Evolutionary conservation across 2,888 invertebrate species (phyloP).

Genomic region (Nemoura dubitans): DNA sequence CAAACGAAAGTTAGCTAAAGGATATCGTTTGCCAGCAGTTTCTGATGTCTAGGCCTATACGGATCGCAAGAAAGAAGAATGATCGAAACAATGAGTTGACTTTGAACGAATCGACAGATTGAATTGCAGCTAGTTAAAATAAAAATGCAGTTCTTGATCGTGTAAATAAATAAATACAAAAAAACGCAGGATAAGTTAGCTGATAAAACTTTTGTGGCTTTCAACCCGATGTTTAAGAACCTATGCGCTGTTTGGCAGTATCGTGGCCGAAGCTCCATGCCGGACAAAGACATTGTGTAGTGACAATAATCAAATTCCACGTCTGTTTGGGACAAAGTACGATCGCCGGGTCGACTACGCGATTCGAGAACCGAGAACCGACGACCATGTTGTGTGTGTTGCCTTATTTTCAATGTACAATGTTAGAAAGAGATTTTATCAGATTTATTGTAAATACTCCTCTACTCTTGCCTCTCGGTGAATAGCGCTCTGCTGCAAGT

Average conservation of each 20-base stretch:
- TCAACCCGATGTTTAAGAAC: background rate
- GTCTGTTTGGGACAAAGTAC: conserved; percentile 23
- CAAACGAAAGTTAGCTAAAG: background rate
- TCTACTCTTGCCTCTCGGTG: background rate
- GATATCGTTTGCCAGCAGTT: background rate
- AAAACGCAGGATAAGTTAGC: conserved; percentile 16
- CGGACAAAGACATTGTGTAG: conserved; percentile 43
- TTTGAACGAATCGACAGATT: background rate
- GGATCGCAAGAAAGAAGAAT: background rate
- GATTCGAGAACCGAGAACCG: background rate
- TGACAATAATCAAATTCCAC: conserved; percentile 45
- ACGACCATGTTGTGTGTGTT: conserved; percentile 43
- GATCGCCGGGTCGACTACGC: conserved; percentile 1
- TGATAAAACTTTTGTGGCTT: background rate
- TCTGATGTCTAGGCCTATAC: conserved; percentile 12
- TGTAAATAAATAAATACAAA: conserved; percentile 8
- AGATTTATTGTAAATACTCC: conserved; percentile 26
- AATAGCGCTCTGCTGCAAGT: background rate
- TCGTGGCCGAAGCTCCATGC: background rate
- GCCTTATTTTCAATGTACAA: conserved; percentile 47
- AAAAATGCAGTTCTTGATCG: background rate
- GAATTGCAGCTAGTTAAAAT: conserved; percentile 17
- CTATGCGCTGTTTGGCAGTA: background rate
- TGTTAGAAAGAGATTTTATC: conserved; percentile 33
- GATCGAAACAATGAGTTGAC: background rate